Evolutionary conservation across 1,140 invertebrate species (phyloP).

Genomic region (Portunus trituberculatus): DNA sequence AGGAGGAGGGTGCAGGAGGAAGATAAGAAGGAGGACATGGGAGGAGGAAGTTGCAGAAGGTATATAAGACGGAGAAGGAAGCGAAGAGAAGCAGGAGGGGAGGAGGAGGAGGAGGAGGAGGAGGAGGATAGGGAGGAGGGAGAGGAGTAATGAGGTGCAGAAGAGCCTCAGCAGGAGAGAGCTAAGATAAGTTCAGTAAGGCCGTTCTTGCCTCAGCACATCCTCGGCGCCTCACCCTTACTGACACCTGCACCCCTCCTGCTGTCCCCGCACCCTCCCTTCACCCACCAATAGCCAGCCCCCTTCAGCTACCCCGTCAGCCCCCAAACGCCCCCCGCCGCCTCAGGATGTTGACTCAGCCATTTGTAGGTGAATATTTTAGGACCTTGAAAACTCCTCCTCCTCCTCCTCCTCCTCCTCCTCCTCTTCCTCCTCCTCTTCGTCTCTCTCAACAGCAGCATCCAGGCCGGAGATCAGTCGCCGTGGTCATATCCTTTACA

Average conservation of each 20-base stretch:
- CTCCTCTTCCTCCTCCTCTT: background rate
- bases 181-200: background rate
- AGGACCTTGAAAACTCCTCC: background rate
- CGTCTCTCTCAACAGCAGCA: background rate
- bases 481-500: too few relatives aligned
- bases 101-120: background rate
- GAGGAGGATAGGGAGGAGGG: background rate
- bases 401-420: background rate
- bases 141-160: conserved; percentile 1
- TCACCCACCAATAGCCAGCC: background rate
- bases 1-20: background rate
- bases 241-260: background rate
- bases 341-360: background rate
- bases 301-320: background rate
- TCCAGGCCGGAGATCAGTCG: too few relatives aligned
- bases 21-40: background rate
- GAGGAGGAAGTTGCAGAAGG: background rate
- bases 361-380: conserved; percentile 23
- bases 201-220: background rate
- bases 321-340: background rate
- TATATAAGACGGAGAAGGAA: too few relatives aligned
- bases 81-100: too few relatives aligned
- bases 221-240: background rate
- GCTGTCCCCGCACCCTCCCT: background rate
- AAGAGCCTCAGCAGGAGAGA: background rate